Conservation (phyloP, 2,888 invertebrate genomes). For the Hipparchia semele region DNA sequence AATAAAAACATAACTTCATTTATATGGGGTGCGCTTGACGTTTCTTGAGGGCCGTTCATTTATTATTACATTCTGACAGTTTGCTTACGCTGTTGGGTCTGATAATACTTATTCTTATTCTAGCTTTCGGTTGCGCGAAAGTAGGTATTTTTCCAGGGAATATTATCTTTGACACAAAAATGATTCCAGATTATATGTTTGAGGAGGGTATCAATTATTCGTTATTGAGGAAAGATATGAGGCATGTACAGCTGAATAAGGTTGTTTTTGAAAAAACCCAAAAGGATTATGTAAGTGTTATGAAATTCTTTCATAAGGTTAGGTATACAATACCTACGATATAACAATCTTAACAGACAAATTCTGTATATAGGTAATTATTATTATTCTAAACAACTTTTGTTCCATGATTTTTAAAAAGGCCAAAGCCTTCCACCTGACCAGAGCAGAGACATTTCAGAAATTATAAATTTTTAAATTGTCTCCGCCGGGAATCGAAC, state of each 20-base stretch:
- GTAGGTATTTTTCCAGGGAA: conserved; percentile 27
- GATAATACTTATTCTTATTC: background rate
- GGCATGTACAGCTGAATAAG: conserved; percentile 58
- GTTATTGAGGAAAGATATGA: conserved; percentile 68
- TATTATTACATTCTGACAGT: conserved; percentile 33
- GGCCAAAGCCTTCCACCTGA: too few species aligned
- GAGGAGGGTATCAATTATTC: conserved; percentile 71
- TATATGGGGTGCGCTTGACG: too few species aligned
- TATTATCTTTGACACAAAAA: conserved; percentile 39
- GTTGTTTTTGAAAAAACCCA: conserved; percentile 64
- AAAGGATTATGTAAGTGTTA: conserved; percentile 68
- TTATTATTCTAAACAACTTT: too few species aligned
- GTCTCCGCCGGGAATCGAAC: too few species aligned
- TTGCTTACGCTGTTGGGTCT: conserved; percentile 6
- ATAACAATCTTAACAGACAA: too few species aligned
- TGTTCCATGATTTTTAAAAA: too few species aligned
- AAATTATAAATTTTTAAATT: too few species aligned
- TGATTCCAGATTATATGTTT: conserved; percentile 71
- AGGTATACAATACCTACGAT: background rate
- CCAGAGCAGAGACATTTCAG: too few species aligned
- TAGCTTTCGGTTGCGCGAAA: background rate
- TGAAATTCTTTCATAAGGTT: background rate
- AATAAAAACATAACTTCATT: too few species aligned
- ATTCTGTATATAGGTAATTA: too few species aligned
- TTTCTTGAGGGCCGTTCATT: conserved; percentile 32